These are phyloP conservation scores for Pammene aurita DNA, from an alignment of 2,888 invertebrate genomes.

Conservation along the genomic window DNA sequence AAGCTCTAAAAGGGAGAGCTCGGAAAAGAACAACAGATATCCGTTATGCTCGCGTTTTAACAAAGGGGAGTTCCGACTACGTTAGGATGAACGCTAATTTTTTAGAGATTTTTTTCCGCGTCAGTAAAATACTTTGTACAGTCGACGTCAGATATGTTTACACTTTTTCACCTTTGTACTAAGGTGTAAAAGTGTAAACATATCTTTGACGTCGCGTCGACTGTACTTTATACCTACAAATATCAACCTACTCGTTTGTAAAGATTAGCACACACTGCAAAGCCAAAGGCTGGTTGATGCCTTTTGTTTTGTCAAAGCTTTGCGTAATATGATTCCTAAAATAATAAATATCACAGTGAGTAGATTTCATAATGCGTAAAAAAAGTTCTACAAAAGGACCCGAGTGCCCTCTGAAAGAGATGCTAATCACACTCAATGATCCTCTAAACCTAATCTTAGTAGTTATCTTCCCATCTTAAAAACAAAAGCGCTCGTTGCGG, in stretches of 20 bases:
- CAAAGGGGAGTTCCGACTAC: constrained; percentile 42
- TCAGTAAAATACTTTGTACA: neutral
- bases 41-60: constrained; percentile 53
- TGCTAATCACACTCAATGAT: constrained; percentile 8
- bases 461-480: constrained; percentile 33
- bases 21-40: constrained; percentile 68
- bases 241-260: constrained; percentile 5
- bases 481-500: constrained; percentile 31
- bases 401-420: neutral
- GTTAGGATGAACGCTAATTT: constrained; percentile 14
- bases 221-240: no score
- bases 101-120: neutral
- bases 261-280: neutral
- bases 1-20: constrained; percentile 73
- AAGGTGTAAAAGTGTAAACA: no score
- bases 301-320: neutral
- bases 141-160: no score
- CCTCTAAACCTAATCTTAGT: constrained; percentile 18
- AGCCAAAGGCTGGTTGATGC: neutral
- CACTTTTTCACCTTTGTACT: no score
- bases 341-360: neutral
- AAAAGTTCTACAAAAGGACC: constrained; percentile 2
- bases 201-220: no score
- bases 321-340: neutral
- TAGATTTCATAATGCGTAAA: neutral